Base-by-base conservation (phyloP, 2,113 vertebrate species). In the Ammodytes marinus region DNA sequence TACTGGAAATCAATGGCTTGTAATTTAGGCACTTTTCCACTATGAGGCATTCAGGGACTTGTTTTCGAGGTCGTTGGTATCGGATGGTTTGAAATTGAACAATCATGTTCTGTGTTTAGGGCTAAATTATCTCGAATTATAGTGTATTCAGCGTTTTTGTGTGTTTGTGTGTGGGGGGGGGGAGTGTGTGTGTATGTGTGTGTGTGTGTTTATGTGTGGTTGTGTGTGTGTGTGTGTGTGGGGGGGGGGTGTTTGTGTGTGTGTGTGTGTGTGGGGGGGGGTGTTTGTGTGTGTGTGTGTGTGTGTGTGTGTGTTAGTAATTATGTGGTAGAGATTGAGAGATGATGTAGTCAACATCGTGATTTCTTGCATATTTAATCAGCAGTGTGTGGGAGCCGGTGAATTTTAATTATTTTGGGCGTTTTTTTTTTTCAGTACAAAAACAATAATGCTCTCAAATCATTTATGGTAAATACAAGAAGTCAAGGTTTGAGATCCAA, bases 1-100 rank as follows among this genome's bases (percentile, higher is more conserved):
- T 84, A 86, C 86, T 92, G 86, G 83, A 93, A 94, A 94, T 93
- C 92, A 90, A 92, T 93, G 86, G 78, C 86, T 86, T 86, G 90
- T 91, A 89, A 93, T 95, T 92, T 91, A 74, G 90, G 59, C 77
- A 69, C 87, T 89, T 89, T 86, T 69, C 27, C 27, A 75, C 84
- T 86, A 69, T 70, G 35, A 80, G 45, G 85, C 66, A 66, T 77
- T 42, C 70, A 60, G 78, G 81, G 85, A 74, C 87, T 81, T 83
- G 75, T 89, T 87, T 61, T 64, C 69, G 27, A 40, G 71, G 60
- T 65, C 63, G 83, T 70, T 80, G 81, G 85, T 71, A 88, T 89
- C 87, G 89, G 88, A 69, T 15, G 76, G 71, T 54, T 78, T 82
- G 66, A 86, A 86, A 91, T 92, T 82, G 87, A 90, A 87, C 84